Conservation (phyloP, 2,888 invertebrate species). For the Alviniconcha strummeri region DNA sequence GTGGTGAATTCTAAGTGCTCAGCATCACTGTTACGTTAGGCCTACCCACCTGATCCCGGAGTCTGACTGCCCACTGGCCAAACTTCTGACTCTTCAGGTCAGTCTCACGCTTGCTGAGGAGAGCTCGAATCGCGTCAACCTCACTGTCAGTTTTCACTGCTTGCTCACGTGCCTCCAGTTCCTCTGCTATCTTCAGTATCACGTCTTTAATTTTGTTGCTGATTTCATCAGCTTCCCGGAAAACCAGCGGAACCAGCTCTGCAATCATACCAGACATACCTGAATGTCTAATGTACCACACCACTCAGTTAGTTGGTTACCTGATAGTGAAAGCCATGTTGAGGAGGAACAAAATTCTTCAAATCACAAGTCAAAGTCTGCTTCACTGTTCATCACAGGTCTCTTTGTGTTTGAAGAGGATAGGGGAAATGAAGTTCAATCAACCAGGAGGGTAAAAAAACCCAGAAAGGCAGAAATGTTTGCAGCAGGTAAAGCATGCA, state of each 20-base stretch:
- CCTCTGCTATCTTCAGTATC: constrained; percentile 35
- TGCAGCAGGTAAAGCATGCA: too few relatives aligned
- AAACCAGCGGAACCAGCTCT: background rate
- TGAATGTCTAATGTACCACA: too few relatives aligned
- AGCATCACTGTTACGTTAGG: background rate
- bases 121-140: constrained; percentile 26
- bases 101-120: constrained; percentile 26
- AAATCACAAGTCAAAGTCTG: background rate
- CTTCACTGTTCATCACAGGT: too few relatives aligned
- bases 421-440: background rate
- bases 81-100: constrained; percentile 40
- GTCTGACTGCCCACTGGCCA: constrained; percentile 43
- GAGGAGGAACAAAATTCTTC: background rate
- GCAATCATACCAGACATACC: background rate
- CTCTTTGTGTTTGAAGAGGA: too few relatives aligned
- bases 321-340: background rate
- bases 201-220: constrained; percentile 27
- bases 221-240: constrained; percentile 15
- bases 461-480: too few relatives aligned
- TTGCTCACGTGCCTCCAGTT: background rate
- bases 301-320: background rate
- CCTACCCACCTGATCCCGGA: constrained; percentile 32
- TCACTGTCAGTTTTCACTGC: background rate
- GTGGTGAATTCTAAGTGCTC: too few relatives aligned
- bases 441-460: too few relatives aligned